Conservation (phyloP, 2,113 vertebrate genomes). For the Podarcis muralis region DNA sequence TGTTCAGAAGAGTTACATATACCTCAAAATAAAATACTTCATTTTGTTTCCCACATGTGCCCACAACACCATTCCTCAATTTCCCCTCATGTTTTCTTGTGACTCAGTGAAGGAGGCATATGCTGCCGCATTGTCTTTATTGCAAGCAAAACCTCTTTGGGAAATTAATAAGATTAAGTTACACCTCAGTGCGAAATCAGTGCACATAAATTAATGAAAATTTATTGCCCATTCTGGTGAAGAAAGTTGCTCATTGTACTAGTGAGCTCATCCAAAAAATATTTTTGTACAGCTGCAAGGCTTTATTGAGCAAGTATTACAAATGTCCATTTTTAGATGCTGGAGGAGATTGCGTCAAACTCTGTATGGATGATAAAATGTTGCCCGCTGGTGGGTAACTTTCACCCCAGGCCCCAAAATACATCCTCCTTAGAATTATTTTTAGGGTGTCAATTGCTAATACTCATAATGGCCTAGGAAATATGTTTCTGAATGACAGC, state of each 20-base stretch:
- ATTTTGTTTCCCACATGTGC: not conserved
- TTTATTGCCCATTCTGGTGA: not conserved
- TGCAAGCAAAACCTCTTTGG: not conserved
- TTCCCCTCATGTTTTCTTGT: not conserved
- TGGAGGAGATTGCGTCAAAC: not conserved
- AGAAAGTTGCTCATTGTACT: not conserved
- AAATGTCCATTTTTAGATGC: not conserved
- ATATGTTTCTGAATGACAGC: not conserved
- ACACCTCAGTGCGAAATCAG: constrained; percentile 4
- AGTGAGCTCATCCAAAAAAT: not conserved
- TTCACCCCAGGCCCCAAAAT: too few relatives aligned
- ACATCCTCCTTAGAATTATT: not conserved
- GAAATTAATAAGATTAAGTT: constrained; percentile 10
- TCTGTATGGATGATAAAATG: not conserved
- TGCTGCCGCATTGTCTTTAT: not conserved
- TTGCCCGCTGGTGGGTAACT: not conserved
- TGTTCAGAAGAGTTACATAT: not conserved
- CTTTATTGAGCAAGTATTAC: constrained; percentile 10
- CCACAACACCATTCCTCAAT: not conserved
- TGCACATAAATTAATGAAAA: constrained; percentile 16
- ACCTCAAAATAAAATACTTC: not conserved
- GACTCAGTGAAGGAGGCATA: not conserved
- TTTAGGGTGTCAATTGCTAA: not conserved
- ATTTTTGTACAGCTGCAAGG: not conserved
- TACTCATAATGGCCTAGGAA: not conserved